Evolutionary conservation across 2,888 invertebrate genomes (phyloP).

Genomic region (Tipula helvola): DNA sequence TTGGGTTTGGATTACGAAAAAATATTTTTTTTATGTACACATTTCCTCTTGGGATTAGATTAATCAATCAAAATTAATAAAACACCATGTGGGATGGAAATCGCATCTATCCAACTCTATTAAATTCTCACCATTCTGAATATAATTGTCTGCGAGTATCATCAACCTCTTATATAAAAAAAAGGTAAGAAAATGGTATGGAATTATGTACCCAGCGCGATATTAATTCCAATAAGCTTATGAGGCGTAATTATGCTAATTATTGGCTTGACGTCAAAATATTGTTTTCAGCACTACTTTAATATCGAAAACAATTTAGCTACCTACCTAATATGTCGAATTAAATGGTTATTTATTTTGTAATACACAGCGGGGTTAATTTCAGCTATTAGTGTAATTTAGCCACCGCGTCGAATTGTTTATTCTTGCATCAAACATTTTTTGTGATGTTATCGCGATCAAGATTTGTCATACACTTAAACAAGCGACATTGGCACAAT

Average conservation of each 20-base stretch:
- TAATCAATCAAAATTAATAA: constrained; percentile 4
- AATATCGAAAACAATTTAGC: too few species aligned
- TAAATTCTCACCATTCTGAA: background rate
- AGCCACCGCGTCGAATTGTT: too few species aligned
- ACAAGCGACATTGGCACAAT: too few species aligned
- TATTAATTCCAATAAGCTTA: background rate
- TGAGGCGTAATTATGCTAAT: background rate
- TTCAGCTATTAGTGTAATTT: too few species aligned
- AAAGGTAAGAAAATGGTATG: background rate
- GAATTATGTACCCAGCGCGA: background rate
- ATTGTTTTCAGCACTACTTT: background rate
- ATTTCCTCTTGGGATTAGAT: background rate
- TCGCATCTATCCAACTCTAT: background rate
- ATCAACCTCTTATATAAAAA: background rate
- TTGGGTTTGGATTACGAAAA: background rate
- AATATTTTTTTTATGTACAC: background rate
- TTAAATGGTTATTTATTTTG: too few species aligned
- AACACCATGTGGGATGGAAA: background rate
- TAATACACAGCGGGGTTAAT: too few species aligned
- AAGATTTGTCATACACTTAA: too few species aligned
- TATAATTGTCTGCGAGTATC: background rate
- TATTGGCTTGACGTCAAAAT: background rate
- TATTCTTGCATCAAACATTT: too few species aligned
- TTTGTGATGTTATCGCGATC: too few species aligned
- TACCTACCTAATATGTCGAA: too few species aligned